phyloP scores from a whole-genome alignment of 2,113 vertebrate species.

The Otis tarda region DNA sequence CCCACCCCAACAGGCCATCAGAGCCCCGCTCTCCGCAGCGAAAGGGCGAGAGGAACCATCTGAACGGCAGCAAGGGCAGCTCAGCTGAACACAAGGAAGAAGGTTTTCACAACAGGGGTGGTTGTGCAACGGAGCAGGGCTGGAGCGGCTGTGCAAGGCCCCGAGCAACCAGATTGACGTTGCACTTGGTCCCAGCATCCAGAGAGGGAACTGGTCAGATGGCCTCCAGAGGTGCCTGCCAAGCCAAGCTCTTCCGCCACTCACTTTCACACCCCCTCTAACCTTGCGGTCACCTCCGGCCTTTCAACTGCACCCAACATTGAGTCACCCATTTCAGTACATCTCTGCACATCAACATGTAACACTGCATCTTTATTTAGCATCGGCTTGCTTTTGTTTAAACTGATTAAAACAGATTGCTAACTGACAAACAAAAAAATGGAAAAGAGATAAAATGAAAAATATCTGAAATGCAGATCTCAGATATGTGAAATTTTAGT shows the following conservation, averaged over 20 bases:
- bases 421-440: background rate
- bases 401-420: background rate
- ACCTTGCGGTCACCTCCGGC: background rate
- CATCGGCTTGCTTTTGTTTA: background rate
- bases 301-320: background rate
- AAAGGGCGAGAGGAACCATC: background rate
- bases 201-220: background rate
- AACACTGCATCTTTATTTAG: background rate
- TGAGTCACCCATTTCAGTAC: background rate
- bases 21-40: rapidly evolving
- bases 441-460: background rate
- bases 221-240: background rate
- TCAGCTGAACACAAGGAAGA: rapidly evolving
- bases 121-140: background rate
- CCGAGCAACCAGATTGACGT: background rate
- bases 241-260: background rate
- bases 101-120: background rate
- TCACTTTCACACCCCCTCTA: background rate
- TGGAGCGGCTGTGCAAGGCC: background rate
- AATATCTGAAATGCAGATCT: background rate
- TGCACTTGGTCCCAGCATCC: background rate
- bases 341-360: background rate
- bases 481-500: background rate
- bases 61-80: background rate
- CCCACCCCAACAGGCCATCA: background rate